Evolutionary conservation across 2,888 invertebrate genomes (phyloP).

Genomic region (Aromia moschata): DNA sequence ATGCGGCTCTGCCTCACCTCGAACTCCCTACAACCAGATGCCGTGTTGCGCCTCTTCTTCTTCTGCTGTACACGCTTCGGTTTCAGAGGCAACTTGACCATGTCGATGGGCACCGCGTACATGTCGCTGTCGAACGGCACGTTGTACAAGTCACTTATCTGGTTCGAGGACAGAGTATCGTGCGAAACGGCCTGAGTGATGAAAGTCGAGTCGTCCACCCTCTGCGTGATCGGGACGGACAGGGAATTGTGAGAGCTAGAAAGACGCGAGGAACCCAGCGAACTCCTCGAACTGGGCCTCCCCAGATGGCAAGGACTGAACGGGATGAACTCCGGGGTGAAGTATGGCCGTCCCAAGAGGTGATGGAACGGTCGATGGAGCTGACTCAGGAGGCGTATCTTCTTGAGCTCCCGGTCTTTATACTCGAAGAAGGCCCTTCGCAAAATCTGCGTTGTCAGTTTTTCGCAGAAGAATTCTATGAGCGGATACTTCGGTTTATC

Average conservation of each 20-base stretch:
- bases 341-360: conserved; percentile 59
- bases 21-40: conserved; percentile 63
- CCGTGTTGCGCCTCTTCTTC: conserved; percentile 55
- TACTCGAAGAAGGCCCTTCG: conserved; percentile 65
- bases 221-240: conserved; percentile 74
- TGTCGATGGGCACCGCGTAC: conserved; percentile 86
- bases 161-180: conserved; percentile 79
- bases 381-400: conserved; percentile 37
- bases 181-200: conserved; percentile 91
- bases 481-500: conserved; percentile 64
- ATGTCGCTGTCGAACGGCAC: conserved; percentile 90
- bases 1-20: conserved; percentile 46
- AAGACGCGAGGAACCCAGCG: conserved; percentile 78
- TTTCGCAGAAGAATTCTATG: conserved; percentile 63
- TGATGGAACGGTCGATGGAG: conserved; percentile 42
- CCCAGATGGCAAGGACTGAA: conserved; percentile 68
- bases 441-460: conserved; percentile 63
- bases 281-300: conserved; percentile 79
- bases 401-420: conserved; percentile 51
- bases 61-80: conserved; percentile 57
- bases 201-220: conserved; percentile 85
- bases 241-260: conserved; percentile 88
- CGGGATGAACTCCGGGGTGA: conserved; percentile 69
- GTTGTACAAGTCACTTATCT: conserved; percentile 86
- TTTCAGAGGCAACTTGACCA: conserved; percentile 70